Percentiles rank a stretch among this genome's conserved stretches.
These are phyloP conservation scores for Rhopalosiphum padi DNA, from an alignment of 1,140 invertebrate species.

Conservation along the genomic window DNA sequence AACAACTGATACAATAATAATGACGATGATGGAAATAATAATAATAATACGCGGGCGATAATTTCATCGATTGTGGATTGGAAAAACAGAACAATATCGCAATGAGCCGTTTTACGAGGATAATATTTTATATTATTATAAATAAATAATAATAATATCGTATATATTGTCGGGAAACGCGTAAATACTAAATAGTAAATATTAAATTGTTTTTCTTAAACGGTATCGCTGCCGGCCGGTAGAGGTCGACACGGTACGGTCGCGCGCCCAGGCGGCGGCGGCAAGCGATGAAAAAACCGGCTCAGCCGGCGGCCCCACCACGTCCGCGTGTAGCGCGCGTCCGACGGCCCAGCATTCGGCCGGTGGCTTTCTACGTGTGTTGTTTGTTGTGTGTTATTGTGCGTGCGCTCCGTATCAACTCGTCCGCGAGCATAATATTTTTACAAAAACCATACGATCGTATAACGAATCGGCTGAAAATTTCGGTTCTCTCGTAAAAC, in stretches of 20 bases:
- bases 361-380: constrained; percentile 2
- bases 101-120: background rate
- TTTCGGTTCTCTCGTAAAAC: background rate
- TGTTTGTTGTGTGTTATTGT: constrained; percentile 42
- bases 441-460: background rate
- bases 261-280: background rate
- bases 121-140: background rate
- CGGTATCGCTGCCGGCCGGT: background rate
- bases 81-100: background rate
- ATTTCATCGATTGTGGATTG: background rate
- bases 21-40: background rate
- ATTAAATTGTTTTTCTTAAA: background rate
- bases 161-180: background rate
- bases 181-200: background rate
- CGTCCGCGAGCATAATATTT: constrained; percentile 7
- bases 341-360: constrained; percentile 45
- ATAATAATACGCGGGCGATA: background rate
- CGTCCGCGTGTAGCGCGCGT: constrained; percentile 44
- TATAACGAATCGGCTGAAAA: background rate
- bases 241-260: constrained; percentile 45
- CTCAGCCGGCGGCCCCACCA: constrained; percentile 47
- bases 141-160: background rate
- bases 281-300: constrained; percentile 38
- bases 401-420: background rate
- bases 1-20: background rate